A percentile compares a stretch with the other conserved stretches of the same genome.
These are phyloP conservation scores for Chaetodon auriga DNA, from an alignment of 2,113 vertebrate genomes.

Conservation along the genomic window DNA sequence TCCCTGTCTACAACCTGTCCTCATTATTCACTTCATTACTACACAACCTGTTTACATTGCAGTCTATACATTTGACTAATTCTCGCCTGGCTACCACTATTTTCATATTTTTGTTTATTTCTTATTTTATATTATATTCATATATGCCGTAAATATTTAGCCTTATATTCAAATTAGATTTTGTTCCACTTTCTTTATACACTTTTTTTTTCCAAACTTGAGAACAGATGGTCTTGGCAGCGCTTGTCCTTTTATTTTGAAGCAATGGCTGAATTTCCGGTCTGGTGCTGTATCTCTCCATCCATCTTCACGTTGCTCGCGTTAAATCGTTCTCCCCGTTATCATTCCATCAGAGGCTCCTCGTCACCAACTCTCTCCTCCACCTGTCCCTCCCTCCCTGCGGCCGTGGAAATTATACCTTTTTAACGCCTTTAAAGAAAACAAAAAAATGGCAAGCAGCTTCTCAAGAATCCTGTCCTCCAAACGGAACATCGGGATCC, in stretches of 20 bases:
- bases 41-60: too few relatives aligned
- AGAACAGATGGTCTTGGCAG: too few relatives aligned
- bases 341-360: constrained; percentile 55
- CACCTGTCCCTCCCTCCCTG: background rate
- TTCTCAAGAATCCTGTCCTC: constrained; percentile 88
- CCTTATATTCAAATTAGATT: background rate
- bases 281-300: accelerated
- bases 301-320: constrained; percentile 24
- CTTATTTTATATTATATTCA: background rate
- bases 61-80: too few relatives aligned
- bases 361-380: constrained; percentile 28
- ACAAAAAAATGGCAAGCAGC: constrained; percentile 88
- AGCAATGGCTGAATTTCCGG: background rate
- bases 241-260: constrained; percentile 57
- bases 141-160: too few relatives aligned
- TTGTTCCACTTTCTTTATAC: background rate
- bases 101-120: too few relatives aligned
- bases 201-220: too few relatives aligned
- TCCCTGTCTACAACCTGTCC: too few relatives aligned
- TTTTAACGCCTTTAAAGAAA: background rate
- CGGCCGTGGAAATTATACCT: background rate
- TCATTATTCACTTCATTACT: too few relatives aligned
- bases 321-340: background rate
- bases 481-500: constrained; percentile 85
- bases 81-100: too few relatives aligned